A percentile compares a stretch with the other conserved stretches of the same genome.
These are phyloP conservation scores for Ibidorhyncha struthersii DNA, from an alignment of 2,113 vertebrate species.

Conservation along the genomic window DNA sequence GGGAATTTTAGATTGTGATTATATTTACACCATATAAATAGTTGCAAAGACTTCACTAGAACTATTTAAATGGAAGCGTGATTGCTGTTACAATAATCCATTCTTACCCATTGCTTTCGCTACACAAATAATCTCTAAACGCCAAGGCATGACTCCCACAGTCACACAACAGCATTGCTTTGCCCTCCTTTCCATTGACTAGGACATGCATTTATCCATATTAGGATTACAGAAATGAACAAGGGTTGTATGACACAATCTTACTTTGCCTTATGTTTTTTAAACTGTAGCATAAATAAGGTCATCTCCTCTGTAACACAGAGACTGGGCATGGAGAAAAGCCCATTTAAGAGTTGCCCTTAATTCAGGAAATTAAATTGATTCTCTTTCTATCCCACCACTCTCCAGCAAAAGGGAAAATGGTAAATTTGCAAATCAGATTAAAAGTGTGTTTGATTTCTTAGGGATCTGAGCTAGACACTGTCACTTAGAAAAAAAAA, in stretches of 20 bases:
- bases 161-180: background rate
- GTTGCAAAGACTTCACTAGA: background rate
- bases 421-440: background rate
- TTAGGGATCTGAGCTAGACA: background rate
- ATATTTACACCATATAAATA: background rate
- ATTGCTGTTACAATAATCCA: background rate
- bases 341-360: background rate
- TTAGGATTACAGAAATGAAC: background rate
- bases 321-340: background rate
- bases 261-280: background rate
- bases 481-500: background rate
- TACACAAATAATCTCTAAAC: background rate
- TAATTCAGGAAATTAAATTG: background rate
- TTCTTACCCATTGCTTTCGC: background rate
- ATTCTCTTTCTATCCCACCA: background rate
- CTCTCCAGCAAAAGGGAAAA: background rate
- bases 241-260: background rate
- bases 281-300: background rate
- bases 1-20: background rate
- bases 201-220: background rate
- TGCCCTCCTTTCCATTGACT: background rate
- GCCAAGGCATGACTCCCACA: background rate
- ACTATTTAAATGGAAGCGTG: background rate
- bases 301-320: background rate
- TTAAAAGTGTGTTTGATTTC: background rate